These are phyloP conservation scores for Stenichneumon culpator DNA, from an alignment of 2,888 invertebrate genomes.

Conservation along the genomic window DNA sequence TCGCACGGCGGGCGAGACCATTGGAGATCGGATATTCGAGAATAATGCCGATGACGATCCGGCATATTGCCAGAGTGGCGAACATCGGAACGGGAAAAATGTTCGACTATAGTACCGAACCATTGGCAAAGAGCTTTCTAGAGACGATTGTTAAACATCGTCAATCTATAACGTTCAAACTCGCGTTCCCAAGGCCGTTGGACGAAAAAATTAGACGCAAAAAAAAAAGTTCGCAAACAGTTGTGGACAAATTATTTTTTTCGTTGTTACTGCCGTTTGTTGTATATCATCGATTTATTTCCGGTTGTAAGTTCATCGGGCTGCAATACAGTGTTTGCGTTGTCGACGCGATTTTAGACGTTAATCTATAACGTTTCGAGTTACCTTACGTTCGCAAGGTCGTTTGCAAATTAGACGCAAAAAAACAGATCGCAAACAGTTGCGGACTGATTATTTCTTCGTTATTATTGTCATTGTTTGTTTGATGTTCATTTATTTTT, in stretches of 20 bases:
- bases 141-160: conserved; percentile 18
- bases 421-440: too few species aligned
- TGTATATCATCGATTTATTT: not conserved
- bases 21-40: not conserved
- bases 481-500: too few species aligned
- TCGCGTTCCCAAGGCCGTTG: conserved; percentile 39
- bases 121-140: conserved; percentile 48
- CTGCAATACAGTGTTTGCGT: not conserved
- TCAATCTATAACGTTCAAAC: conserved; percentile 17
- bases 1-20: not conserved
- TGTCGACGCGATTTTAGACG: not conserved
- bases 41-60: conserved; percentile 42
- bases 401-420: too few species aligned
- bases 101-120: not conserved
- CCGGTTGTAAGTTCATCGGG: not conserved
- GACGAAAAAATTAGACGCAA: not conserved
- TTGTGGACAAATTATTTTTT: conserved; percentile 26
- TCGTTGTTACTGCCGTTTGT: not conserved
- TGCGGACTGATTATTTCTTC: too few species aligned
- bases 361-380: too few species aligned
- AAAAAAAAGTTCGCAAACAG: conserved; percentile 23
- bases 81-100: conserved; percentile 41
- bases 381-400: too few species aligned
- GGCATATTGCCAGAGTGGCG: conserved; percentile 52
- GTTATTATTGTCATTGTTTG: too few species aligned